Conservation (phyloP, 1,140 invertebrate species). For the Conopomorpha cramerella region DNA sequence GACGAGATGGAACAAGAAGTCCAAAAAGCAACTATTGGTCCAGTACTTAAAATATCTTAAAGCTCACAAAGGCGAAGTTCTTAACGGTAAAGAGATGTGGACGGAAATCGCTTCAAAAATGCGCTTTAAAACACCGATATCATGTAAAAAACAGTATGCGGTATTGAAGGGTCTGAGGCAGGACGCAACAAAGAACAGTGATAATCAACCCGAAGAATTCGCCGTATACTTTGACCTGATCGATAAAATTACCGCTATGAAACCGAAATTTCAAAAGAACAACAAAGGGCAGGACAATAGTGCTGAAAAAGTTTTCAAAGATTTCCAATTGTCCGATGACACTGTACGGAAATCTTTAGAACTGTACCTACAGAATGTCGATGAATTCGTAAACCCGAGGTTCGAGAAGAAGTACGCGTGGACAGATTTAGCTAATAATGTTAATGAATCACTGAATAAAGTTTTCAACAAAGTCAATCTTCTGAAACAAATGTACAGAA, state of each 20-base stretch:
- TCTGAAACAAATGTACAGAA: slow-evolving; percentile 24
- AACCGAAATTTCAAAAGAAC: slow-evolving; percentile 28
- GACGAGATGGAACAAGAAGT: slow-evolving; percentile 29
- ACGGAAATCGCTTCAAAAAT: slow-evolving; percentile 29
- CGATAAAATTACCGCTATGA: slow-evolving; percentile 23
- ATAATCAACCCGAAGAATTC: slow-evolving; percentile 11
- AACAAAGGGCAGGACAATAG: slow-evolving; percentile 9
- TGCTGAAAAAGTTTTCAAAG: slow-evolving; percentile 20
- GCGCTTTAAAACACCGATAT: slow-evolving; percentile 19
- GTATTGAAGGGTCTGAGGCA: slow-evolving; percentile 24
- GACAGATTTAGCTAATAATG: slow-evolving; percentile 28
- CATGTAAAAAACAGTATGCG: slow-evolving; percentile 32
- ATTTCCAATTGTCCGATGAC: slow-evolving; percentile 19
- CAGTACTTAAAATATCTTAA: slow-evolving; percentile 33
- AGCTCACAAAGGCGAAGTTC: slow-evolving; percentile 21
- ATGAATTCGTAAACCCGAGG: slow-evolving; percentile 36
- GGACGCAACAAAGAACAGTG: slow-evolving; percentile 4
- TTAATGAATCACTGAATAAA: slow-evolving; percentile 23
- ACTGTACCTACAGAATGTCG: slow-evolving; percentile 35
- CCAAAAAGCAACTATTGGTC: slow-evolving; percentile 26
- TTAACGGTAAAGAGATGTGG: slow-evolving; percentile 35
- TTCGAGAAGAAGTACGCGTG: slow-evolving; percentile 40
- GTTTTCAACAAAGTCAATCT: slow-evolving; percentile 36
- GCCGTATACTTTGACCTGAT: slow-evolving; percentile 21
- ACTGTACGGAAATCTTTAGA: slow-evolving; percentile 28